These are phyloP conservation scores for Drosophila koepferae DNA, from an alignment of 2,888 invertebrate species.

Conservation along the genomic window DNA sequence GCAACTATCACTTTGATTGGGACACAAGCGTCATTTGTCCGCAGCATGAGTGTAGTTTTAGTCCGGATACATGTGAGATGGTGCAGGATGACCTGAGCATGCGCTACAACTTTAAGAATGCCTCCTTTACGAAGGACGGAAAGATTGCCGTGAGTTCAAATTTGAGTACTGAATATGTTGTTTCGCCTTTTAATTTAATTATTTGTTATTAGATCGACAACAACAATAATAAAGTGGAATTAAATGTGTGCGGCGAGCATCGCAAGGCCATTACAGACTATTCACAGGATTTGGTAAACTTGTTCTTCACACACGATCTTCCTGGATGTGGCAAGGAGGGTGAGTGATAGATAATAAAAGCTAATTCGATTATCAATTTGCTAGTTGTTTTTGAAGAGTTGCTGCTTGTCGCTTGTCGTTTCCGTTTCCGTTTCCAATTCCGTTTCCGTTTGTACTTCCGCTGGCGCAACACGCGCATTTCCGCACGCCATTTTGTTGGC, in stretches of 20 bases:
- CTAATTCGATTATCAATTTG: slow-evolving; percentile 70
- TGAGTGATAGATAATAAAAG: slow-evolving; percentile 74
- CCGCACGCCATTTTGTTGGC: slow-evolving; percentile 58
- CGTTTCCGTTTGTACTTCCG: slow-evolving; percentile 58
- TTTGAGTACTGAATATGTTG: background rate
- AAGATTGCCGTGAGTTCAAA: slow-evolving; percentile 78
- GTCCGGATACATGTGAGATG: slow-evolving; percentile 81
- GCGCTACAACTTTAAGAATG: slow-evolving; percentile 79
- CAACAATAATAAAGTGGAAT: slow-evolving; percentile 59
- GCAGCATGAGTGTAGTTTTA: slow-evolving; percentile 81
- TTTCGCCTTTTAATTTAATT: background rate
- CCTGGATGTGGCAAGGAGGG: slow-evolving; percentile 80
- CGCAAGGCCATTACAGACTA: slow-evolving; percentile 83
- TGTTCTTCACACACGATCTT: slow-evolving; percentile 80
- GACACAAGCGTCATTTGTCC: slow-evolving; percentile 85
- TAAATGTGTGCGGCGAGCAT: slow-evolving; percentile 80
- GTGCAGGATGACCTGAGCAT: slow-evolving; percentile 81
- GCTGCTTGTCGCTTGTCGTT: slow-evolving; percentile 64
- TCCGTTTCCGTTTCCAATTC: slow-evolving; percentile 67
- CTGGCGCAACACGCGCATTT: slow-evolving; percentile 73
- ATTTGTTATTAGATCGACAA: slow-evolving; percentile 56
- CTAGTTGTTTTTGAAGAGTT: slow-evolving; percentile 36
- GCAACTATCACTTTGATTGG: slow-evolving; percentile 84
- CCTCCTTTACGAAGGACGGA: slow-evolving; percentile 80
- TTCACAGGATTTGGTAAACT: slow-evolving; percentile 82